These are phyloP conservation scores for Nasalis larvatus DNA, from an alignment of 2,113 vertebrate genomes.

Conservation along the genomic window DNA sequence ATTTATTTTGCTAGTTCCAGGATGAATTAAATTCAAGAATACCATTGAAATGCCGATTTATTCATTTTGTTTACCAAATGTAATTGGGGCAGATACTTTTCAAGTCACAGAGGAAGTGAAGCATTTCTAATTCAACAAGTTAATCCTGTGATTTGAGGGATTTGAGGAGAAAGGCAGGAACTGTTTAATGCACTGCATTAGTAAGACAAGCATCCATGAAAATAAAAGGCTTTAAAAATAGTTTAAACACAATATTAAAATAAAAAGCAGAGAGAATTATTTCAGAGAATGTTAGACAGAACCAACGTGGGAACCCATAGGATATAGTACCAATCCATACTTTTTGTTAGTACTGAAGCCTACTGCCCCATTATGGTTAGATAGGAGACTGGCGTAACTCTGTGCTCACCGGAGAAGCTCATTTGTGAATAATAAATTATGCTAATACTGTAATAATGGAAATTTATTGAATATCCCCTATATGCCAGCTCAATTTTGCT, in stretches of 20 bases:
- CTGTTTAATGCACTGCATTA: background rate
- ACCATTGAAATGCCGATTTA: background rate
- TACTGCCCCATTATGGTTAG: background rate
- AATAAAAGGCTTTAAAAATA: constrained; percentile 13
- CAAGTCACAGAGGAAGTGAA: background rate
- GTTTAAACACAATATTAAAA: background rate
- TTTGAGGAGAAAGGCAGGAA: background rate
- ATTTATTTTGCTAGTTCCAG: background rate
- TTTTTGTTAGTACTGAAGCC: background rate
- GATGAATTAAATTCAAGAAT: background rate
- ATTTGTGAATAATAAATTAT: background rate
- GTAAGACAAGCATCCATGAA: constrained; percentile 22
- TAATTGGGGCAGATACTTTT: background rate
- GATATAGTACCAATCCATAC: background rate
- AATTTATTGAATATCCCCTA: background rate
- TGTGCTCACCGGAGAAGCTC: background rate
- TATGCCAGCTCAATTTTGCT: background rate
- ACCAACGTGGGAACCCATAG: background rate
- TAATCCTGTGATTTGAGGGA: constrained; percentile 37
- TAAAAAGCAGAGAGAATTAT: background rate
- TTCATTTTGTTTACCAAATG: constrained; percentile 37
- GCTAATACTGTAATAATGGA: background rate
- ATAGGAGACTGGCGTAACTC: background rate
- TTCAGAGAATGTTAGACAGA: background rate
- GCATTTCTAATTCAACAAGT: constrained; percentile 52